Evolutionary conservation across 2,797 vertebrate species (phyloP).

Genomic region (Scolopax bukidnonensis): DNA sequence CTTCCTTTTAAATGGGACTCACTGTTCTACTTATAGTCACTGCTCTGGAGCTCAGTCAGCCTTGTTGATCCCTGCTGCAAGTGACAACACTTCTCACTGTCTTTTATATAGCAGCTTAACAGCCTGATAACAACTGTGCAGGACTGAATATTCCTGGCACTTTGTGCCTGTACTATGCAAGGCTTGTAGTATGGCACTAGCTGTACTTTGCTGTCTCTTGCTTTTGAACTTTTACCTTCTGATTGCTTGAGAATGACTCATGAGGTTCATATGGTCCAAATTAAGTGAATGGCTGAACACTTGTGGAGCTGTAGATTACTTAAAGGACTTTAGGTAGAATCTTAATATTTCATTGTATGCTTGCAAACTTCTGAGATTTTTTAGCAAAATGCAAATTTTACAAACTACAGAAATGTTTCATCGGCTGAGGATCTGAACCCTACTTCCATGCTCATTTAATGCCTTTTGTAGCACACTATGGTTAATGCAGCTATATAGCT

Average conservation of each 20-base stretch:
- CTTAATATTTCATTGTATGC: background rate
- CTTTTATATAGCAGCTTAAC: slow-evolving; percentile 57
- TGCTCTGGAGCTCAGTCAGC: background rate
- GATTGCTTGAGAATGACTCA: slow-evolving; percentile 7
- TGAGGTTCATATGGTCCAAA: background rate
- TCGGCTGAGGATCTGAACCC: background rate
- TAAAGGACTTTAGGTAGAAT: background rate
- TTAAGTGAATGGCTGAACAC: background rate
- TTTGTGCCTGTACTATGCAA: background rate
- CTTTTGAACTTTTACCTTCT: background rate
- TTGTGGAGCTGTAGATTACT: background rate
- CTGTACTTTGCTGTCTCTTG: background rate
- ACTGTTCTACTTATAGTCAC: background rate
- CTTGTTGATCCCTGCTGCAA: slow-evolving; percentile 44
- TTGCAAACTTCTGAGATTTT: background rate
- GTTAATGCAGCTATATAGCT: background rate
- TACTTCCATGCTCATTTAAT: background rate
- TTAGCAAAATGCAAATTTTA: background rate
- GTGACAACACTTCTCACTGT: slow-evolving; percentile 65
- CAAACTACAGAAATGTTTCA: background rate
- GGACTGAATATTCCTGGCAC: slow-evolving; percentile 31
- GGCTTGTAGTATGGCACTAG: background rate
- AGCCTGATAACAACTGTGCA: slow-evolving; percentile 53
- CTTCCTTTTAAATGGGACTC: background rate
- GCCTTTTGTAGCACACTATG: background rate